These are phyloP conservation scores for Cottus gobio DNA, from an alignment of 2,113 vertebrate genomes.

Conservation along the genomic window DNA sequence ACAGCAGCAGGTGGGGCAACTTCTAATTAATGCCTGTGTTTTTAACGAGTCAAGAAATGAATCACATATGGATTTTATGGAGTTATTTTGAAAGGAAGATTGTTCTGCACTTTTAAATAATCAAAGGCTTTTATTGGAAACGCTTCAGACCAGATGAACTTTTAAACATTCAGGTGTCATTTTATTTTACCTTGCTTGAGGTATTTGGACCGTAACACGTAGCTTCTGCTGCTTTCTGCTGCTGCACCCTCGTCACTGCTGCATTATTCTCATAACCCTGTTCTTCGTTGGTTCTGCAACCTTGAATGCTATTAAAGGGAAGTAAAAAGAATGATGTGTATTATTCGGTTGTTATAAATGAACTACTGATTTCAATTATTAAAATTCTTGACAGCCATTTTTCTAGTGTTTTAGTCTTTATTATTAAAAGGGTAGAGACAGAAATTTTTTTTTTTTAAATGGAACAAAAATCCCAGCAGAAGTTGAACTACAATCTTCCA, in stretches of 20 bases:
- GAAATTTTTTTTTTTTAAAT: no score
- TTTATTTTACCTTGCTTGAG: background rate
- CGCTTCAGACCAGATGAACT: background rate
- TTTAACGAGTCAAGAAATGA: background rate
- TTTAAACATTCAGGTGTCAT: background rate
- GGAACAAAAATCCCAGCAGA: background rate
- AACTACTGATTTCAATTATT: background rate
- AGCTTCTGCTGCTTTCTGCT: background rate
- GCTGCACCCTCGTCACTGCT: background rate
- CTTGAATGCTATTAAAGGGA: background rate
- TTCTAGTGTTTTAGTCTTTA: background rate
- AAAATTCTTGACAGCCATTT: background rate
- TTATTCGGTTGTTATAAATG: background rate
- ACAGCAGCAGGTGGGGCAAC: no score
- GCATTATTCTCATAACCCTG: background rate
- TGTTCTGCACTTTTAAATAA: background rate
- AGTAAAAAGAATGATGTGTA: background rate
- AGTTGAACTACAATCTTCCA: background rate
- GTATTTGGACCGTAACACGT: background rate
- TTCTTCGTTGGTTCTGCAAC: background rate
- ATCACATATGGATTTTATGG: background rate
- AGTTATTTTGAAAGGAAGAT: background rate
- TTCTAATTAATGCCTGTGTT: background rate
- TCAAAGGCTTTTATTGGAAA: background rate
- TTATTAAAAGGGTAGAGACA: background rate